A percentile compares a stretch with the other conserved stretches of the same genome.
Conservation (phyloP, 2,113 vertebrate genomes). For the Callospermophilus lateralis region DNA sequence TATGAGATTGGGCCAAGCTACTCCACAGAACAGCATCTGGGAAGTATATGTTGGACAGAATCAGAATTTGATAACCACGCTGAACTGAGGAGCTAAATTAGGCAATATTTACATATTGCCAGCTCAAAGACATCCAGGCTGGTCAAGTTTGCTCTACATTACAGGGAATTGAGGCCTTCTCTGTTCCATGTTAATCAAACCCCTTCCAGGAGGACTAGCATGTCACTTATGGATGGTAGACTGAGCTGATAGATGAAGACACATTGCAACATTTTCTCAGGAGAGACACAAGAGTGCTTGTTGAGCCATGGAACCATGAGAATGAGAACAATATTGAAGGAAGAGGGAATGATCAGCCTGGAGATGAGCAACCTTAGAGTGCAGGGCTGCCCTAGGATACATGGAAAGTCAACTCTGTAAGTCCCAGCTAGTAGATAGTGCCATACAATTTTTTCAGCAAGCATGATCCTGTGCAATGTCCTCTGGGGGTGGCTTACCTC, state of each 20-base stretch:
- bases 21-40: neutral
- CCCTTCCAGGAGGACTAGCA: neutral
- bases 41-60: neutral
- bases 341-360: neutral
- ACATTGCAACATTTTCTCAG: neutral
- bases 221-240: neutral
- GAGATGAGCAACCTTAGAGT: neutral
- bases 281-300: neutral
- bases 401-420: neutral
- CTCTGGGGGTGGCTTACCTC: conserved; percentile 31
- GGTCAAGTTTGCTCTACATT: neutral
- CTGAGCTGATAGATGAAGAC: neutral
- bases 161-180: neutral
- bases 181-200: neutral
- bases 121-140: neutral
- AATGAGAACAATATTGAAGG: neutral
- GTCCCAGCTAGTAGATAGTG: neutral
- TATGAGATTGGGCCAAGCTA: neutral
- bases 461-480: neutral
- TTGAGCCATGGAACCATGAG: neutral
- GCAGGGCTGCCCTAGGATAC: neutral
- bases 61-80: neutral
- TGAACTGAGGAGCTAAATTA: neutral
- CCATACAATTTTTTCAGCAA: neutral
- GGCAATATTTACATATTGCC: neutral